phyloP scores from a whole-genome alignment of 2,797 vertebrate species.

The Ispidina lecontei region DNA sequence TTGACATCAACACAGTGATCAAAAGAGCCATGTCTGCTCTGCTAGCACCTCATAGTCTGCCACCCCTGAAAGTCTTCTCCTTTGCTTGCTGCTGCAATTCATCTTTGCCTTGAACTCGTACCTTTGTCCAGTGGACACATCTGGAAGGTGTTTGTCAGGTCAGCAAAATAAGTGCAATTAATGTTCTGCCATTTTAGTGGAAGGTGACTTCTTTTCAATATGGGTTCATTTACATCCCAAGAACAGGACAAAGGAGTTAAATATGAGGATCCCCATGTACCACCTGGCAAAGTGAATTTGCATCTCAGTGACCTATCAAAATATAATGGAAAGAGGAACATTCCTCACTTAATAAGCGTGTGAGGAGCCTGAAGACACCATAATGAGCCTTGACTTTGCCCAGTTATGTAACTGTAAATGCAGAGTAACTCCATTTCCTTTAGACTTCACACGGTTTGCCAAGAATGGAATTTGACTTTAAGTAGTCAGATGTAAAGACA shows the following conservation, averaged over 20 bases:
- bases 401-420: background rate
- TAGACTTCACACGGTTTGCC: background rate
- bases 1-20: accelerated
- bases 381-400: background rate
- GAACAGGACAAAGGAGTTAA: background rate
- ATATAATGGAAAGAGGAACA: background rate
- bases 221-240: background rate
- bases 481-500: background rate
- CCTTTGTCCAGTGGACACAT: background rate
- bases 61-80: background rate
- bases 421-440: slow-evolving; percentile 7
- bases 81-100: background rate
- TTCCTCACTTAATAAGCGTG: background rate
- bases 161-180: background rate
- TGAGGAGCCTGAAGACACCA: background rate
- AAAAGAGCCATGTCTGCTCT: background rate
- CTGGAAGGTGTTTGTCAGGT: background rate
- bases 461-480: background rate
- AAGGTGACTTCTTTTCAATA: background rate
- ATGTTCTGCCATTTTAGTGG: background rate
- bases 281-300: background rate
- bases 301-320: background rate
- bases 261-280: accelerated
- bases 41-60: background rate
- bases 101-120: background rate